Base-by-base conservation (phyloP, 2,113 vertebrate species). In the Scortum barcoo region DNA sequence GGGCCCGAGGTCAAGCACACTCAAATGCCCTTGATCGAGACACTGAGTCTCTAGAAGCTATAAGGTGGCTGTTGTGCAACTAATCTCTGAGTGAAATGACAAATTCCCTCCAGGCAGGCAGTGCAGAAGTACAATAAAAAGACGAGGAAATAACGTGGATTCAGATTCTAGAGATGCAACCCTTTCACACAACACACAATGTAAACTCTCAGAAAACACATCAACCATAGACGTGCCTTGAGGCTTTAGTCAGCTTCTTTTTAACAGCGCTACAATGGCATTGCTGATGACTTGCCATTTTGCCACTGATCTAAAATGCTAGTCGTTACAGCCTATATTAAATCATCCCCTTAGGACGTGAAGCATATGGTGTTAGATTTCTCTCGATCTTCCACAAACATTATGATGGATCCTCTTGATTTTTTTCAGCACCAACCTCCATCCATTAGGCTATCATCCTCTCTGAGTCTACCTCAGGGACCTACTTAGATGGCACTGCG, bases 381-480 rank as follows among this genome's bases (percentile, higher is more conserved):
- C 33, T 61, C 65, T 72, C 48, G 0, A 65, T 85, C 63, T 70
- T 81, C 63, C 54, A 66, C 9, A 0, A 67, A 56, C 28, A 1
- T 42, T 56, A 42, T 68, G 79, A 88, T 67, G 80, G 69, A 86
- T 72, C 73, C 68, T 42, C 76, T 56, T 12, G 44, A 76, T 86
- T 86, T 63, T 63, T 78, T 38, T 78, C 61, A 54, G 68, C 71
- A 78, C 38, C 65, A 69, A 54, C 83, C 80, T 88, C 85, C 74
- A 83, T 80, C 70, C 48, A 57, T 69, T 76, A 62, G 54, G 24
- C 80, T 48, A 86, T 81, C 76, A 78, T 83, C 74, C 76, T 74
- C 79, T 57, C 38, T 19, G 65, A 83, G 65, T 82, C 72, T 69
- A 86, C 88, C 72, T 87, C 36, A 1, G 84, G 90, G 84, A 88